Percentiles rank a stretch among this genome's conserved stretches.
Conservation (phyloP, 2,797 vertebrate species). For the Sebastolobus altivelis region DNA sequence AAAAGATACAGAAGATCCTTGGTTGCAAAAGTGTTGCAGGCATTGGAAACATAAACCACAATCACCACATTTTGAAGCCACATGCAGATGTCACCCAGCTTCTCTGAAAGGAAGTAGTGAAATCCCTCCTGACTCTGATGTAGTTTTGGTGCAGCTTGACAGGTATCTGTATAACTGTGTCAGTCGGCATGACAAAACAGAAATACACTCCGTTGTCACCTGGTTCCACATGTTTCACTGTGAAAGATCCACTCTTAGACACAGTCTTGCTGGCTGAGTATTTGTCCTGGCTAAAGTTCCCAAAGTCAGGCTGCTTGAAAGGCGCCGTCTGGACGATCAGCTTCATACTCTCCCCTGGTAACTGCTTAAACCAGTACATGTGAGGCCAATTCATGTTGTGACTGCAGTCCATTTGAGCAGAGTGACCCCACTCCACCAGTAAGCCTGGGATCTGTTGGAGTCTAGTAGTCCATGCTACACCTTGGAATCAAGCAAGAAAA, state of each 20-base stretch:
- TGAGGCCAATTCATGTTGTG: fast-evolving
- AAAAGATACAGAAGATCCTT: no score
- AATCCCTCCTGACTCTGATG: no score
- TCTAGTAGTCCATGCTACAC: neutral
- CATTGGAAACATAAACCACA: no score
- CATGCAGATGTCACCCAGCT: no score
- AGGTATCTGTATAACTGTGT: neutral
- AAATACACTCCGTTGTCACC: neutral
- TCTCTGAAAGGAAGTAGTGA: no score
- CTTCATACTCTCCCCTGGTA: neutral
- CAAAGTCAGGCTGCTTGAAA: neutral
- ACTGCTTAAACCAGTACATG: neutral
- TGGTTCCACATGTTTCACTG: conserved; percentile 3
- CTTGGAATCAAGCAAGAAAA: neutral
- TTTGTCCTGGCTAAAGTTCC: neutral
- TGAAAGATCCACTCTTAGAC: neutral
- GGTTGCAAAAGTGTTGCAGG: no score
- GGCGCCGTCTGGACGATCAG: neutral
- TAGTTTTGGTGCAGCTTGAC: neutral
- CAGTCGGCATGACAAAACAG: fast-evolving
- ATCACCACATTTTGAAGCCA: no score
- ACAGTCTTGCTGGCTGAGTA: neutral
- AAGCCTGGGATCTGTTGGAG: neutral
- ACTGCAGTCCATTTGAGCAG: neutral
- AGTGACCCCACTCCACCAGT: conserved; percentile 1